A percentile compares a stretch with the other conserved stretches of the same genome.
These are phyloP conservation scores for Platycercus adscitus DNA, from an alignment of 2,113 vertebrate species.

Conservation along the genomic window DNA sequence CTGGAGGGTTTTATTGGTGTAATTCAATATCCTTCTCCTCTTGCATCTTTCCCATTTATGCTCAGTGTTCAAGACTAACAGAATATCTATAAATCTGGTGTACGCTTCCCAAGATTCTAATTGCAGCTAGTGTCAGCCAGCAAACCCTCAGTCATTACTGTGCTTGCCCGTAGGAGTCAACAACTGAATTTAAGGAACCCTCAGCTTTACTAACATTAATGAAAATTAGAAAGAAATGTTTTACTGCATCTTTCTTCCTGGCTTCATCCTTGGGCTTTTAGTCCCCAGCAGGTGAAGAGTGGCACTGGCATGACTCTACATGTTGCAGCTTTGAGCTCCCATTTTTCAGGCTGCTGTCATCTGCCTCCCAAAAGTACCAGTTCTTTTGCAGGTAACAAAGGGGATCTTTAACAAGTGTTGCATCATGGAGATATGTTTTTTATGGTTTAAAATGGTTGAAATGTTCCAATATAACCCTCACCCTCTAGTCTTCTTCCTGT, in stretches of 20 bases:
- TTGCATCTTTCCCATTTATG: background rate
- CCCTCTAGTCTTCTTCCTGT: background rate
- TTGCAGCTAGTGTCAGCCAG: background rate
- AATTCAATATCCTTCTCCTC: background rate
- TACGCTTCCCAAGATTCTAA: background rate
- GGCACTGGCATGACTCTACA: background rate
- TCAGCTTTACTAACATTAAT: background rate
- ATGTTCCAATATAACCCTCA: background rate
- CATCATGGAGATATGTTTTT: background rate
- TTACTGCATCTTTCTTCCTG: background rate
- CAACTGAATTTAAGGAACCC: background rate
- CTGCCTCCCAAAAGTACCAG: background rate
- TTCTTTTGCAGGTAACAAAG: background rate
- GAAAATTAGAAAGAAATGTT: background rate
- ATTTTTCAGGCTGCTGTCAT: background rate
- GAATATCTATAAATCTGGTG: background rate
- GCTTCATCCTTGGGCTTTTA: background rate
- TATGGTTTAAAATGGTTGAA: background rate
- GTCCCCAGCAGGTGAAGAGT: background rate
- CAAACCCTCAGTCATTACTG: background rate
- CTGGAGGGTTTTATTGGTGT: background rate
- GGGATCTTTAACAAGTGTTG: background rate
- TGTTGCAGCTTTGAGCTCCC: rapidly evolving
- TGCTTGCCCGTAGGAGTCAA: rapidly evolving
- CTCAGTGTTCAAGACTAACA: background rate